Base-by-base conservation (phyloP, 2,113 vertebrate species). In the Acrocephalus arundinaceus region DNA sequence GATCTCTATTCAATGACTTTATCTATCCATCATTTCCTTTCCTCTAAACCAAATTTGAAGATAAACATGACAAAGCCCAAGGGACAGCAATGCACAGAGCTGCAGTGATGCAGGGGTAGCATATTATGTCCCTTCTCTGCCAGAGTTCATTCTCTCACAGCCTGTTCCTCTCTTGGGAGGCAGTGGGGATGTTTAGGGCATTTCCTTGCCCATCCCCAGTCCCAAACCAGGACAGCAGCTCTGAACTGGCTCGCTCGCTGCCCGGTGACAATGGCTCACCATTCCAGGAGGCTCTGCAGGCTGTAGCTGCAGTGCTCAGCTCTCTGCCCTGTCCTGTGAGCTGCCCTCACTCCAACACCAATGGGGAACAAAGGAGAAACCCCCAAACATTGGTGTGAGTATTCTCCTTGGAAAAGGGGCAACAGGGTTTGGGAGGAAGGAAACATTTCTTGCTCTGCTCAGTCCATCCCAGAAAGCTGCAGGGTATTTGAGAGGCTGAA, bases 191-290 rank as follows among this genome's bases (percentile, higher is more conserved):
- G 10, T 51, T 24, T 76, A 59, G 31, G 72, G 7, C 30, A 37
- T 85, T 58, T 71, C 10, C 15, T 51, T 15, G 7, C 33, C 65
- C 31, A 37, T 23, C 19, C 16, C 45, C 45, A 65, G 45, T 37
- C 28, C 22, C 25, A 41, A 11, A 17, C 14, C 3, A 31, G n/a
- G 41, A 25, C 3, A 31, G 39, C 14, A 8, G 49, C 80, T 45
- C 84, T 33, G 59, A 45, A 9, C 13, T 84, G 6, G 0, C 67
- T 65, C 0, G 0, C 25, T 59, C 0, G 0, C 33, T 81, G 79
- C 78, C 78, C 3, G 1, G 58, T 76, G 58, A 31, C 7, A 15
- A 4, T 25, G 72, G 27, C 30, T 81, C 48, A 31, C 17, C 5
- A 1, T 39, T 68, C 39, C 6, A 3, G 70, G 80, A 45, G 59